Percentiles rank a stretch among this genome's conserved stretches.
These are phyloP conservation scores for Nothoprocta pentlandii DNA, from an alignment of 2,113 vertebrate species.

Conservation along the genomic window DNA sequence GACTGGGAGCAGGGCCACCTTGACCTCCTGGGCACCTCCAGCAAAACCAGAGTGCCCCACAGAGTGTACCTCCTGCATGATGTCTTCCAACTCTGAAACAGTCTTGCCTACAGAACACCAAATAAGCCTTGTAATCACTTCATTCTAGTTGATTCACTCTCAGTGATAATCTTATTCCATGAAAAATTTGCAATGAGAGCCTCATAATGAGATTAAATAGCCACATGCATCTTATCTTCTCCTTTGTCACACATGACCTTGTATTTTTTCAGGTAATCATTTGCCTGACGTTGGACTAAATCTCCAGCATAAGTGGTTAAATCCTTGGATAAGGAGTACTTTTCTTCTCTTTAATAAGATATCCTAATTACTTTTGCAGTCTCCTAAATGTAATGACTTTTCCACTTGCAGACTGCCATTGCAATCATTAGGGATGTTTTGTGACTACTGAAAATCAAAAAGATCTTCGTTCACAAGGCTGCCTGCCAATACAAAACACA, in stretches of 20 bases:
- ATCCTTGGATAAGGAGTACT: neutral
- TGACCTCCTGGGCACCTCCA: neutral
- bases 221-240: neutral
- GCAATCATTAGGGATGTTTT: accelerated
- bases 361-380: neutral
- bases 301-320: neutral
- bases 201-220: neutral
- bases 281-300: neutral
- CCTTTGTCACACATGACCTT: accelerated
- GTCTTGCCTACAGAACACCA: neutral
- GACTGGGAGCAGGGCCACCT: neutral
- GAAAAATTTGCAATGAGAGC: neutral
- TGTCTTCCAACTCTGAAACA: neutral
- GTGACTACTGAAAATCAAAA: neutral
- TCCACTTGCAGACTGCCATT: neutral
- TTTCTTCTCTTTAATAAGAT: neutral
- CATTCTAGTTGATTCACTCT: neutral
- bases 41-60: neutral
- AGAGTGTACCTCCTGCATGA: accelerated
- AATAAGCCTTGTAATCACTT: neutral
- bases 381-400: neutral
- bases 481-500: neutral
- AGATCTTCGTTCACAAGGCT: neutral
- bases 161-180: neutral
- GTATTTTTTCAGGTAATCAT: accelerated